Conservation (phyloP, 2,113 vertebrate species). For the Percopsis transmontana region DNA sequence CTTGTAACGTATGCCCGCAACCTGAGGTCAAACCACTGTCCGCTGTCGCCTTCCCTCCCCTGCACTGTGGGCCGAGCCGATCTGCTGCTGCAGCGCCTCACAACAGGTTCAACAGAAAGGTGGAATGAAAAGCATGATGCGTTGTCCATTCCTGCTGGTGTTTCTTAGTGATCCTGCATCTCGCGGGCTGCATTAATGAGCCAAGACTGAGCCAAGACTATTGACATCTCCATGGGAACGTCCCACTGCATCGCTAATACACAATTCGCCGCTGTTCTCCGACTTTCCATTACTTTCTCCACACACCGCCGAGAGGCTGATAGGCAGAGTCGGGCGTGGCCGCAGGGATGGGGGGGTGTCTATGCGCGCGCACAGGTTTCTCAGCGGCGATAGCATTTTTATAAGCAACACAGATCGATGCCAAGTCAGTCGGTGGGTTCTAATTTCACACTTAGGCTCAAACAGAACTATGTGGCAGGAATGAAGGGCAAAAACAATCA, state of each 20-base stretch:
- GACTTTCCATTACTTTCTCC: slow-evolving; percentile 48
- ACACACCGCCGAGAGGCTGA: slow-evolving; percentile 25
- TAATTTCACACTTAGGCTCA: background rate
- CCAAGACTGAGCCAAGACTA: slow-evolving; percentile 53
- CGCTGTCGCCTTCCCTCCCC: slow-evolving; percentile 31
- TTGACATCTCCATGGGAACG: slow-evolving; percentile 75
- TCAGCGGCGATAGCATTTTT: background rate
- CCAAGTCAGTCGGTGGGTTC: background rate
- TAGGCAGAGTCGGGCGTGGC: background rate
- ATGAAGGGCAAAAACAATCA: background rate
- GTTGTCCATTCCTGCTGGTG: slow-evolving; percentile 38
- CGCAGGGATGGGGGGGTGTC: slow-evolving; percentile 1
- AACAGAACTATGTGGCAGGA: background rate
- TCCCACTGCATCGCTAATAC: slow-evolving; percentile 54
- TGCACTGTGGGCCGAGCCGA: slow-evolving; percentile 33
- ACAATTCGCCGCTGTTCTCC: slow-evolving; percentile 49
- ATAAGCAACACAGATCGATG: slow-evolving; percentile 18
- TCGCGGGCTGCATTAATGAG: slow-evolving; percentile 57
- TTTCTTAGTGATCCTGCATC: slow-evolving; percentile 51
- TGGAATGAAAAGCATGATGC: slow-evolving; percentile 18
- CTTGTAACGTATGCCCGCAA: slow-evolving; percentile 53
- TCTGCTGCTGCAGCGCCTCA: slow-evolving; percentile 26
- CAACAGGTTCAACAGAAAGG: slow-evolving; percentile 32
- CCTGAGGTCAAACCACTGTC: slow-evolving; percentile 55
- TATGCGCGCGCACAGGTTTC: background rate